Percentiles rank a stretch among this genome's conserved stretches.
phyloP scores from a whole-genome alignment of 2,797 vertebrate genomes.

The Girardinus metallicus region DNA sequence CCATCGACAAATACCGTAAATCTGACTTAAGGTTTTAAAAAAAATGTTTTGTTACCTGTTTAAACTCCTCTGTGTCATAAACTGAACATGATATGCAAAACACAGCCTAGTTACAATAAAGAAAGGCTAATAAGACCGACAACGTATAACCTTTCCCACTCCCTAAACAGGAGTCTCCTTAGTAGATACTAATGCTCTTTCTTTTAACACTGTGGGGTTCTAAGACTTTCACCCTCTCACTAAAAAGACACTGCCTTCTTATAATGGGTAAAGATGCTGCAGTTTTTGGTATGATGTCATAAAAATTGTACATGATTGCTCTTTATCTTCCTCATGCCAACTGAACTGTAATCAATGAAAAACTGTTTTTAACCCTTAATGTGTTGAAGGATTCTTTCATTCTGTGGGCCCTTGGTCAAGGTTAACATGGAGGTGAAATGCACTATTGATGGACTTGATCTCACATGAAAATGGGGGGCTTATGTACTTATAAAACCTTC shows the following conservation, averaged over 20 bases:
- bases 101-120: slow-evolving; percentile 38
- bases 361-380: slow-evolving; percentile 6
- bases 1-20: not conserved
- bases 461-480: slow-evolving; percentile 60
- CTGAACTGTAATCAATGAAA: slow-evolving; percentile 35
- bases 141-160: slow-evolving; percentile 81
- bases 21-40: not conserved
- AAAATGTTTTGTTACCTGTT: slow-evolving; percentile 12
- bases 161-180: slow-evolving; percentile 69
- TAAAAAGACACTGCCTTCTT: slow-evolving; percentile 48
- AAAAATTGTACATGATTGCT: slow-evolving; percentile 1
- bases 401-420: slow-evolving; percentile 39
- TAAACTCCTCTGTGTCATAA: slow-evolving; percentile 42
- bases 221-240: slow-evolving; percentile 53
- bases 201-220: slow-evolving; percentile 65
- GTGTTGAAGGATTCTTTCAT: slow-evolving; percentile 31
- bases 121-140: slow-evolving; percentile 75
- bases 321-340: slow-evolving; percentile 17
- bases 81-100: slow-evolving; percentile 57
- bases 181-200: slow-evolving; percentile 64
- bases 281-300: slow-evolving; percentile 27
- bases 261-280: slow-evolving; percentile 33
- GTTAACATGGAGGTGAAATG: slow-evolving; percentile 49
- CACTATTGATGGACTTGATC: slow-evolving; percentile 69
- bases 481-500: slow-evolving; percentile 55